phyloP scores from a whole-genome alignment of 2,797 vertebrate genomes.

The Semaprochilodus insignis region DNA sequence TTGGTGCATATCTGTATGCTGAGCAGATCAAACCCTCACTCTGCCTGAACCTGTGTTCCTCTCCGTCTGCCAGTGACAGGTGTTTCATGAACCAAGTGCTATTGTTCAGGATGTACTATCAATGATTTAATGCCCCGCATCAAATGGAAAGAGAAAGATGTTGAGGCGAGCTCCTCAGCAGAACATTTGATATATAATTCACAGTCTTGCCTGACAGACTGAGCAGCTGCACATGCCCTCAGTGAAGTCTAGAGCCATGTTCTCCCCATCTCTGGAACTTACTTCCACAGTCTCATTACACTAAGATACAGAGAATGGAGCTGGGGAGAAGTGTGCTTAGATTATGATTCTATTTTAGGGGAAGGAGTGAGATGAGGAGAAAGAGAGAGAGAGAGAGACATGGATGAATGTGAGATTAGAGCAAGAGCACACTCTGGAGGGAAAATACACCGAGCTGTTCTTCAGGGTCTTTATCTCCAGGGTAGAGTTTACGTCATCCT shows the following conservation, averaged over 20 bases:
- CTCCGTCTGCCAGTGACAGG: conserved; percentile 70
- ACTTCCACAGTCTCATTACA: conserved; percentile 27
- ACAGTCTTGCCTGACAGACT: conserved; percentile 71
- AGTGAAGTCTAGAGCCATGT: conserved; percentile 25
- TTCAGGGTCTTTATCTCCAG: conserved; percentile 75
- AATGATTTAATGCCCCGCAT: conserved; percentile 80
- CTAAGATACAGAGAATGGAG: conserved; percentile 13
- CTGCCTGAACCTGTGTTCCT: conserved; percentile 49
- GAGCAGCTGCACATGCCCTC: conserved; percentile 30
- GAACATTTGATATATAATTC: conserved; percentile 79
- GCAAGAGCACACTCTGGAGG: conserved; percentile 22
- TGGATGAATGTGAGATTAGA: conserved; percentile 42
- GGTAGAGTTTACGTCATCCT: conserved; percentile 78
- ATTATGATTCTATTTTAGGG: conserved; percentile 14
- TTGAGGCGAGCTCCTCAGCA: conserved; percentile 67
- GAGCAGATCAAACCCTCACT: conserved; percentile 38
- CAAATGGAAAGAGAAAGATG: conserved; percentile 71
- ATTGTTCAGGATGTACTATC: conserved; percentile 79
- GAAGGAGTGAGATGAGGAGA: conserved; percentile 5
- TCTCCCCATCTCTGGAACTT: conserved; percentile 11
- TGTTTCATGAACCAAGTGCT: conserved; percentile 74
- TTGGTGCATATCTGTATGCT: not conserved
- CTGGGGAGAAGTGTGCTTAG: conserved; percentile 5
- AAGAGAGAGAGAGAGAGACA: conserved; percentile 11
- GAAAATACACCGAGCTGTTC: conserved; percentile 41